These are phyloP conservation scores for Drosophila repletoides DNA, from an alignment of 1,140 invertebrate genomes.

Conservation along the genomic window DNA sequence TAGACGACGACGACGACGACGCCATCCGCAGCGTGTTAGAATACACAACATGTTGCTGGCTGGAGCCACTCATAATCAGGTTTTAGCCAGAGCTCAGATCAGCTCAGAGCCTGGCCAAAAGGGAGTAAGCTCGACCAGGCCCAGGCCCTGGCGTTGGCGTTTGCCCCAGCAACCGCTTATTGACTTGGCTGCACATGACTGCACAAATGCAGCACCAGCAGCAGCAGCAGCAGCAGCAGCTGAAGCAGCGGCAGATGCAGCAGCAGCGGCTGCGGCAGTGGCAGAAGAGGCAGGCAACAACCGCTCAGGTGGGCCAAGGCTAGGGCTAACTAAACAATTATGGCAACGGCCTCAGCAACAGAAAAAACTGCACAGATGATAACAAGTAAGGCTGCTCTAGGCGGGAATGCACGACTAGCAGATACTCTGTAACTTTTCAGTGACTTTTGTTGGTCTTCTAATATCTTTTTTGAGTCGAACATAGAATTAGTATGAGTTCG, in stretches of 20 bases:
- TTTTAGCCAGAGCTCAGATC: slow-evolving; percentile 57
- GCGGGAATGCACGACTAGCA: too few species aligned
- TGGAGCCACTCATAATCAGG: slow-evolving; percentile 77
- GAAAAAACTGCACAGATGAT: too few species aligned
- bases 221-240: background rate
- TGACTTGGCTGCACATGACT: slow-evolving; percentile 68
- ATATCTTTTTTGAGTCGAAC: too few species aligned
- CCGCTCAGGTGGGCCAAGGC: slow-evolving; percentile 65
- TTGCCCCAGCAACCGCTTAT: slow-evolving; percentile 42
- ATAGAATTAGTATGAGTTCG: too few species aligned
- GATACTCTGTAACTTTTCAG: too few species aligned
- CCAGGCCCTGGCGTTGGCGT: slow-evolving; percentile 37
- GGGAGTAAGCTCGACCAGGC: slow-evolving; percentile 51
- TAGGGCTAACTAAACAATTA: slow-evolving; percentile 69
- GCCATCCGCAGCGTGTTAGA: slow-evolving; percentile 77
- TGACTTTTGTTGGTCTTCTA: too few species aligned
- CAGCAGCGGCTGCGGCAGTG: slow-evolving; percentile 14
- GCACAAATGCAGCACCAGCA: slow-evolving; percentile 51
- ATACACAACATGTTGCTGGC: slow-evolving; percentile 73
- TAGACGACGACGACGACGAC: slow-evolving; percentile 50
- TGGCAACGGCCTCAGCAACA: slow-evolving; percentile 64
- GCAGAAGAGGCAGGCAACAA: background rate
- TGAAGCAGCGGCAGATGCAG: too few species aligned
- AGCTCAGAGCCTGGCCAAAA: slow-evolving; percentile 29
- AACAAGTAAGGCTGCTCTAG: too few species aligned